Evolutionary conservation across 1,140 invertebrate species (phyloP).

Genomic region (Microplitis mediator): DNA sequence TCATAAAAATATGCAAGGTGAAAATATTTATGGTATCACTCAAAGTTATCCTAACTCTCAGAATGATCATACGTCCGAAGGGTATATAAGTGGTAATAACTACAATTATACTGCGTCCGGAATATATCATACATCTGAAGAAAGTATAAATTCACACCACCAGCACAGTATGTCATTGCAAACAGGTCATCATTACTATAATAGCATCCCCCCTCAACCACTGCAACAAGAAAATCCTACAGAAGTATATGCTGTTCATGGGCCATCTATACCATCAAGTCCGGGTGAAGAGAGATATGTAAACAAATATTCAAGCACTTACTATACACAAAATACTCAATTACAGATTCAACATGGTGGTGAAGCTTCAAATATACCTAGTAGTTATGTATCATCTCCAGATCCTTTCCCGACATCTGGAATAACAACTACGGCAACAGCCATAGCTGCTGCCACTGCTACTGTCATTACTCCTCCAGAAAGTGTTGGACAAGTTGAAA

Average conservation of each 20-base stretch:
- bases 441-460: constrained; percentile 64
- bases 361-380: constrained; percentile 60
- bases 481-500: constrained; percentile 64
- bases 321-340: constrained; percentile 58
- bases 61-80: constrained; percentile 44
- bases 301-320: constrained; percentile 50
- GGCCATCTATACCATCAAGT: constrained; percentile 43
- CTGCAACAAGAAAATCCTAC: constrained; percentile 40
- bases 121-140: constrained; percentile 44
- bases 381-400: constrained; percentile 59
- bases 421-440: constrained; percentile 65
- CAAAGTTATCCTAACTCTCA: constrained; percentile 49
- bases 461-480: constrained; percentile 67
- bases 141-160: constrained; percentile 42
- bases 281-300: constrained; percentile 44
- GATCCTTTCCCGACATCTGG: constrained; percentile 59
- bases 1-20: constrained; percentile 46
- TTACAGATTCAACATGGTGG: constrained; percentile 60
- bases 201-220: constrained; percentile 44
- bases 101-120: constrained; percentile 47
- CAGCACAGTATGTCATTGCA: constrained; percentile 41
- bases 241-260: constrained; percentile 49
- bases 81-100: constrained; percentile 44
- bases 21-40: constrained; percentile 39
- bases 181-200: constrained; percentile 49